Conservation (phyloP, 2,888 invertebrate genomes). For the Diabrotica balteata region DNA sequence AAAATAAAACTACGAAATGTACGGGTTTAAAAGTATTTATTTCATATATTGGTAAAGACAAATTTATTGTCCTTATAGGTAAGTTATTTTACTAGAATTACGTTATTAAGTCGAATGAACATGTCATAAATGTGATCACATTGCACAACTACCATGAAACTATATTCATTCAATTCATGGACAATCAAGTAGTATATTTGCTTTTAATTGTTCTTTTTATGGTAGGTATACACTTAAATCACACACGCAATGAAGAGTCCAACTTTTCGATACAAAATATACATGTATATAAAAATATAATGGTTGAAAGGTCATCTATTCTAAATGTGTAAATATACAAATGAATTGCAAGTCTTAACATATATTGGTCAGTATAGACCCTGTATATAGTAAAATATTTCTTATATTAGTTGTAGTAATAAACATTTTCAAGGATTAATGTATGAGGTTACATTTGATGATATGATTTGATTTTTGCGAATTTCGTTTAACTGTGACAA, state of each 20-base stretch:
- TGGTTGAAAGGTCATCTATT: constrained; percentile 32
- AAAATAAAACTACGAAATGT: constrained; percentile 1
- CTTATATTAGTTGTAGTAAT: constrained; percentile 28
- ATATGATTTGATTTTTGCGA: constrained; percentile 31
- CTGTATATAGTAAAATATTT: constrained; percentile 38
- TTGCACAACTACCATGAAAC: no score
- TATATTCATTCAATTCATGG: no score
- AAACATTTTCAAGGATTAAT: constrained; percentile 35
- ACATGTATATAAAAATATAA: constrained; percentile 48
- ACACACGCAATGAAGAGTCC: constrained; percentile 28
- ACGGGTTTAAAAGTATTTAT: constrained; percentile 5
- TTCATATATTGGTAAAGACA: constrained; percentile 8
- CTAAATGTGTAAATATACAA: constrained; percentile 29
- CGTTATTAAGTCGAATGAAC: no score
- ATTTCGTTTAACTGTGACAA: neutral
- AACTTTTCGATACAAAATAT: constrained; percentile 43
- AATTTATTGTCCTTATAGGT: constrained; percentile 12
- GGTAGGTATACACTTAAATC: constrained; percentile 10
- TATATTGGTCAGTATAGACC: constrained; percentile 41
- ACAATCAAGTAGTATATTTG: no score
- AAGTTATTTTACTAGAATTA: constrained; percentile 1
- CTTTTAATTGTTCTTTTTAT: neutral
- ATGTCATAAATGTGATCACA: no score
- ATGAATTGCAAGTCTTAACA: constrained; percentile 27
- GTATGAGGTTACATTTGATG: constrained; percentile 31